Conservation (phyloP, 2,797 vertebrate species). For the Tenualosa ilisha region DNA sequence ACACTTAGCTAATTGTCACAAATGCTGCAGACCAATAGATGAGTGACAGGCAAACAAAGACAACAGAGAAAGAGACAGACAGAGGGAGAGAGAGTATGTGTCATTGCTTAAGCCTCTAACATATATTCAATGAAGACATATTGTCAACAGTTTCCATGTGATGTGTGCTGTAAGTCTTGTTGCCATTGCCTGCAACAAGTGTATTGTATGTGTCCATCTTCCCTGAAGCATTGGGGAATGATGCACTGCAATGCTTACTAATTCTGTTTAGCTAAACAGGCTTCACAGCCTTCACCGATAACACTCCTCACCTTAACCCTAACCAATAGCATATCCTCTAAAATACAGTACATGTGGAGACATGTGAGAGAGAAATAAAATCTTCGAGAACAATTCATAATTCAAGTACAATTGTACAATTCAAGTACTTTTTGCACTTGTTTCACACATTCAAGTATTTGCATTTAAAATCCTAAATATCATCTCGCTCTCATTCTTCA, state of each 20-base stretch:
- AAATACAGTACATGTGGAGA: not conserved
- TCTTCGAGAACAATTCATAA: not conserved
- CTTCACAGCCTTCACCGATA: not conserved
- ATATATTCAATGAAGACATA: not conserved
- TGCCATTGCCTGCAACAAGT: not conserved
- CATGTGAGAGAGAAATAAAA: not conserved
- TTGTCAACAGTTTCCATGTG: not conserved
- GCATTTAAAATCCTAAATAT: not conserved
- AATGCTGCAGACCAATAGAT: slow-evolving; percentile 33
- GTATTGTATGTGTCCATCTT: not conserved
- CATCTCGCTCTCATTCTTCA: not conserved
- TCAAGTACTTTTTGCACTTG: not conserved
- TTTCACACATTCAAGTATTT: not conserved
- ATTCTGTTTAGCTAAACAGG: not conserved
- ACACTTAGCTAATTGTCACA: slow-evolving; percentile 76
- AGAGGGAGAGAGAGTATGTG: slow-evolving; percentile 27
- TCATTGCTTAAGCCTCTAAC: not conserved
- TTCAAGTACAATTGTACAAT: not conserved
- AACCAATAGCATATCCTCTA: not conserved
- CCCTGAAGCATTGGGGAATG: not conserved
- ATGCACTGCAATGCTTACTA: not conserved
- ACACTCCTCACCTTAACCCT: not conserved
- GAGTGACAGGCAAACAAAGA: slow-evolving; percentile 46
- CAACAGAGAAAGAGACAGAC: not conserved
- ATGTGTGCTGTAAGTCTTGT: not conserved